Conservation (phyloP, 2,797 vertebrate genomes). For the Periophthalmus magnuspinnatus region DNA sequence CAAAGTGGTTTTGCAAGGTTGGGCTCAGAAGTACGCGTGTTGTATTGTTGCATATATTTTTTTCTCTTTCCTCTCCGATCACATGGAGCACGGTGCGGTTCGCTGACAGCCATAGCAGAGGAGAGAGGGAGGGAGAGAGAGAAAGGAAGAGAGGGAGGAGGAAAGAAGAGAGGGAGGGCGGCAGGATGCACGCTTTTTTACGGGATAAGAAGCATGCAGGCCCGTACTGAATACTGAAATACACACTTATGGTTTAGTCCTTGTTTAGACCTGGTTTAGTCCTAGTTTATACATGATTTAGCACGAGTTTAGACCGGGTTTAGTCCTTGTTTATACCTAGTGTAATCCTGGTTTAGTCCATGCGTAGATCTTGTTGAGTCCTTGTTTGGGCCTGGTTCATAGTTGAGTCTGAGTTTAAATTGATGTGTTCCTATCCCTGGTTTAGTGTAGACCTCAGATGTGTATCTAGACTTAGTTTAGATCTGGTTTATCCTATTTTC, state of each 20-base stretch:
- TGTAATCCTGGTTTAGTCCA: not conserved
- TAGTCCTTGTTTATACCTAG: not conserved
- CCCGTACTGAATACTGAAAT: not conserved
- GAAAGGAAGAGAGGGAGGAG: not conserved
- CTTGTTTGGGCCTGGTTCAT: not conserved
- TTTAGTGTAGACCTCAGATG: no score
- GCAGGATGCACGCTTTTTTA: slow-evolving; percentile 31
- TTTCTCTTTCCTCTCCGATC: slow-evolving; percentile 37
- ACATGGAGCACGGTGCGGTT: slow-evolving; percentile 67
- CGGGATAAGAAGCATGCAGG: slow-evolving; percentile 14
- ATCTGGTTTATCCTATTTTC: not conserved
- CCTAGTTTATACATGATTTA: not conserved
- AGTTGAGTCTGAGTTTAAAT: no score
- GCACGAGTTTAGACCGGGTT: not conserved
- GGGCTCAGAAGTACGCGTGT: slow-evolving; percentile 30
- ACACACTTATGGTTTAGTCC: not conserved
- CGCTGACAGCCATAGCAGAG: slow-evolving; percentile 52
- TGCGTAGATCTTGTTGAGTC: not conserved
- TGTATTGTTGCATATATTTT: slow-evolving; percentile 24
- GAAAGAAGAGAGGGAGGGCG: slow-evolving; percentile 11
- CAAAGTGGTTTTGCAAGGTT: slow-evolving; percentile 27
- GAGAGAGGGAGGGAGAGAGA: slow-evolving; percentile 1
- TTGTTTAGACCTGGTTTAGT: not conserved
- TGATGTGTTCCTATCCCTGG: not conserved
- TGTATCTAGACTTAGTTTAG: not conserved